phyloP scores from a whole-genome alignment of 2,797 vertebrate genomes.

The Huso huso region DNA sequence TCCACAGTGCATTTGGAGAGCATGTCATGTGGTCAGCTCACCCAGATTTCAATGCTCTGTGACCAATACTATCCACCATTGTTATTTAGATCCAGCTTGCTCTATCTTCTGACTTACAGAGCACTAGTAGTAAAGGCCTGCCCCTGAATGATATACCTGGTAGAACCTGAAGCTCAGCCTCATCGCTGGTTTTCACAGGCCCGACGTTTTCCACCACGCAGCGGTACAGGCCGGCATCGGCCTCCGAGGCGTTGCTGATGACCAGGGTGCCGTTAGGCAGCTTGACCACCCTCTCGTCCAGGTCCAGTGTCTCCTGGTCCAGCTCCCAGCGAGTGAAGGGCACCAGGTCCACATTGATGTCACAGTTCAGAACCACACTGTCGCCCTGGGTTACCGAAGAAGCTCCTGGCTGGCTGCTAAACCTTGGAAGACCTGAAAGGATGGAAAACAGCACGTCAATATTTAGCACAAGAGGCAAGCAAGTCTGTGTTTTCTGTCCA shows the following conservation, averaged over 20 bases:
- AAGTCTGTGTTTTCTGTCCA: too few species aligned
- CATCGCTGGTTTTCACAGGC: slow-evolving; percentile 77
- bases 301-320: slow-evolving; percentile 58
- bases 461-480: too few species aligned
- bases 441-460: background rate
- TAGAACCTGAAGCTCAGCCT: slow-evolving; percentile 74
- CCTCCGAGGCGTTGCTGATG: slow-evolving; percentile 73
- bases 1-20: too few species aligned
- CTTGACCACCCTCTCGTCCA: slow-evolving; percentile 54
- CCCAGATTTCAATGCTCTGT: too few species aligned
- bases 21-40: too few species aligned
- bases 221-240: slow-evolving; percentile 75
- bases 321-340: slow-evolving; percentile 81
- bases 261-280: slow-evolving; percentile 73
- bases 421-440: slow-evolving; percentile 73
- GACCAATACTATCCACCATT: too few species aligned
- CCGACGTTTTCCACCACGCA: slow-evolving; percentile 77
- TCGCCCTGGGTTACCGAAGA: slow-evolving; percentile 54
- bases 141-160: slow-evolving; percentile 58
- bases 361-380: slow-evolving; percentile 74
- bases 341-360: slow-evolving; percentile 74
- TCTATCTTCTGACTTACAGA: too few species aligned
- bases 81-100: too few species aligned
- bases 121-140: too few species aligned
- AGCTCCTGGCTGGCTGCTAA: slow-evolving; percentile 71